These are phyloP conservation scores for Lepidiolamprologus cunningtoni DNA, from an alignment of 2,113 vertebrate species.

Conservation along the genomic window DNA sequence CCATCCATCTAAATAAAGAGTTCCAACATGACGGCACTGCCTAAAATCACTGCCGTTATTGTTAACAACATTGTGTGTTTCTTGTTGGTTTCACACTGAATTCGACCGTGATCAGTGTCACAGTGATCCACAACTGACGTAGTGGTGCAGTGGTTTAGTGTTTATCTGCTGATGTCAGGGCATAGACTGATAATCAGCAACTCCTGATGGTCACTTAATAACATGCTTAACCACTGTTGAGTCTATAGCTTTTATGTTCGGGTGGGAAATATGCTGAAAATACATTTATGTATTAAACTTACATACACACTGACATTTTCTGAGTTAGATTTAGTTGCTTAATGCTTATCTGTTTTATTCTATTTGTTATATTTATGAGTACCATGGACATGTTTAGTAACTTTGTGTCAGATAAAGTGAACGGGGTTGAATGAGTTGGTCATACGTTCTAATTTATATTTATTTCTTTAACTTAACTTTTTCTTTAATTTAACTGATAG, in stretches of 20 bases:
- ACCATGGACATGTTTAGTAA: neutral
- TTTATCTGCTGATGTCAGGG: neutral
- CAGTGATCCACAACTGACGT: neutral
- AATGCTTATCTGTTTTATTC: neutral
- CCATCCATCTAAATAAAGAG: neutral
- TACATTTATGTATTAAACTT: neutral
- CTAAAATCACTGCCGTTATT: neutral
- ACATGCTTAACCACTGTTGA: neutral
- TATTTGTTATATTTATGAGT: neutral
- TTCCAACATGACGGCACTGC: neutral
- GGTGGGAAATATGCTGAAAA: neutral
- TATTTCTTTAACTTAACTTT: neutral
- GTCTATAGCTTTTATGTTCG: neutral
- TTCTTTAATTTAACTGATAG: neutral
- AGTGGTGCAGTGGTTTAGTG: neutral
- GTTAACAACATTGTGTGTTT: neutral
- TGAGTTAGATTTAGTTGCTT: neutral
- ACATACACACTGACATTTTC: neutral
- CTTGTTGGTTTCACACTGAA: neutral
- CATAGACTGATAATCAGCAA: neutral
- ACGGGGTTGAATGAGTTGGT: neutral
- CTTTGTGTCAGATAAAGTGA: neutral
- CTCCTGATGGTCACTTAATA: neutral
- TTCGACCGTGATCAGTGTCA: neutral
- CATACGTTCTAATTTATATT: neutral